These are phyloP conservation scores for Rhinella marina DNA, from an alignment of 2,797 vertebrate genomes.

Conservation along the genomic window DNA sequence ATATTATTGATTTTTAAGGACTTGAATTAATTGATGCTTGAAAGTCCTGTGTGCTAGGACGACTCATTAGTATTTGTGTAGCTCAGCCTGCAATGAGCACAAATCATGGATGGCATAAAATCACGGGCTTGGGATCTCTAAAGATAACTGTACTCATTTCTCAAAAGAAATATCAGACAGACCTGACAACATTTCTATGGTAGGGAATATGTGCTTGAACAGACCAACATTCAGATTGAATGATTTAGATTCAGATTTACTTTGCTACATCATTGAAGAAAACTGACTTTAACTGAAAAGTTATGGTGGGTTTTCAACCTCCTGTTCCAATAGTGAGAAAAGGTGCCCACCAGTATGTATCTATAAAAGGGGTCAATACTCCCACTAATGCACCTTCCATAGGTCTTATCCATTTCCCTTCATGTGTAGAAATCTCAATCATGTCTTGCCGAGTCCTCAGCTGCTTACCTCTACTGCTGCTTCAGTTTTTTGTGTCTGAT, in stretches of 20 bases:
- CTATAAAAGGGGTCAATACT: background rate
- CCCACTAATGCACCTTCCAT: background rate
- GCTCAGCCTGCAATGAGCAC: background rate
- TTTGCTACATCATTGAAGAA: background rate
- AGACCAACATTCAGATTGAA: background rate
- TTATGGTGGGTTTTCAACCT: background rate
- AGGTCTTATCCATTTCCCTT: background rate
- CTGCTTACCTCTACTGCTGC: background rate
- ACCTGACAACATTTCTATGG: slow-evolving; percentile 18
- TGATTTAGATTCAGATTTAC: too few species aligned
- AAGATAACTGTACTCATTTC: background rate
- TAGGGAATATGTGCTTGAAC: background rate
- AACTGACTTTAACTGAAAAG: background rate
- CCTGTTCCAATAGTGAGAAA: background rate
- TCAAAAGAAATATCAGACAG: slow-evolving; percentile 16
- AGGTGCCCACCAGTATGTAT: background rate
- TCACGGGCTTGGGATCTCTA: slow-evolving; percentile 15
- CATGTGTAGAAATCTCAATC: background rate
- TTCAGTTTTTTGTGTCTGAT: background rate
- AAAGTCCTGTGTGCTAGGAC: too few species aligned
- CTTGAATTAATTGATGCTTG: too few species aligned
- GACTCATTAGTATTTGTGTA: too few species aligned
- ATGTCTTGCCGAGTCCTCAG: background rate
- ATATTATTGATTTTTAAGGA: too few species aligned
- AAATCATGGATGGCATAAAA: background rate